phyloP scores from a whole-genome alignment of 2,797 vertebrate species.

The Choloepus didactylus region DNA sequence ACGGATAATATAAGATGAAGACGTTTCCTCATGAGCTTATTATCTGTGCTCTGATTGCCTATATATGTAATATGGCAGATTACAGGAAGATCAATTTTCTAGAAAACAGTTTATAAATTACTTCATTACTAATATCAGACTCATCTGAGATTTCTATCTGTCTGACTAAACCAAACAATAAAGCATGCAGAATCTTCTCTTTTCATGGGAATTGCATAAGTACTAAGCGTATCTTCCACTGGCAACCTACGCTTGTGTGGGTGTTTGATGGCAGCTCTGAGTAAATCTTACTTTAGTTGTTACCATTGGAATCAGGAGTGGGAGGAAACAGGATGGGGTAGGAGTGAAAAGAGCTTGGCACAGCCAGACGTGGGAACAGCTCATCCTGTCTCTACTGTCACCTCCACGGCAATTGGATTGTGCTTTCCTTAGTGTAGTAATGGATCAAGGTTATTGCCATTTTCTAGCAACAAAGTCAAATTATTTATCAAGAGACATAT shows the following conservation, averaged over 20 bases:
- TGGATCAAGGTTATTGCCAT: neutral
- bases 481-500: neutral
- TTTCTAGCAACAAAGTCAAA: neutral
- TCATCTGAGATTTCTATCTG: constrained; percentile 74
- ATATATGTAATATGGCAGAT: neutral
- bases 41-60: neutral
- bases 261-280: neutral
- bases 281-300: constrained; percentile 19
- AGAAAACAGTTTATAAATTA: constrained; percentile 47
- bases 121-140: constrained; percentile 67
- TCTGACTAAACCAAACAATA: constrained; percentile 65
- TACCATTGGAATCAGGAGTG: constrained; percentile 14
- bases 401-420: neutral
- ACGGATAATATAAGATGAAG: neutral
- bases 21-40: neutral
- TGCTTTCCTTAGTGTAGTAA: neutral
- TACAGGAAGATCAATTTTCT: constrained; percentile 13
- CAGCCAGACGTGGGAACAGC: neutral
- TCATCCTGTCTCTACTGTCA: neutral
- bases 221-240: constrained; percentile 25
- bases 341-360: neutral
- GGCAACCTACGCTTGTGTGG: constrained; percentile 54
- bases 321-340: constrained; percentile 39
- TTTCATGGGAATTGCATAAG: constrained; percentile 22
- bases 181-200: constrained; percentile 61